phyloP scores from a whole-genome alignment of 2,113 vertebrate species.

The Perca flavescens region DNA sequence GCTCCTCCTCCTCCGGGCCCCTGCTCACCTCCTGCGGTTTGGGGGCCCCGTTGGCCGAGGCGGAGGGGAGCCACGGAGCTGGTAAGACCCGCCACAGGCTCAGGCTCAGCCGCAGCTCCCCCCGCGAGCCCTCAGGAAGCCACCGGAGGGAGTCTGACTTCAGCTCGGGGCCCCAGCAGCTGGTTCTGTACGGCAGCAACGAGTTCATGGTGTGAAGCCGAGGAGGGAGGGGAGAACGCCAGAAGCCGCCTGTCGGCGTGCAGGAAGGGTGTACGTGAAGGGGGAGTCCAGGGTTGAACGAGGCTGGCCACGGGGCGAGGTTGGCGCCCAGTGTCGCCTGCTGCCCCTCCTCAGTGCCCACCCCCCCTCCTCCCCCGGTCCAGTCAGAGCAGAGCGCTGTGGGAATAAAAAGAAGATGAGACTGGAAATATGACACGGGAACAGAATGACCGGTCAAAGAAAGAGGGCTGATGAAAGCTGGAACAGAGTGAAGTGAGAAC shows the following conservation, averaged over 20 bases:
- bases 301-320: slow-evolving; percentile 49
- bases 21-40: slow-evolving; percentile 85
- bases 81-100: slow-evolving; percentile 86
- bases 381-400: slow-evolving; percentile 14
- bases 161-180: slow-evolving; percentile 82
- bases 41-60: slow-evolving; percentile 63
- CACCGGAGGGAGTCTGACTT: slow-evolving; percentile 87
- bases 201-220: slow-evolving; percentile 95
- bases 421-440: not conserved
- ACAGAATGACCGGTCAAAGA: slow-evolving; percentile 6
- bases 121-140: slow-evolving; percentile 86
- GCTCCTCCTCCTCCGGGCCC: slow-evolving; percentile 89
- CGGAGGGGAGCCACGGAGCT: slow-evolving; percentile 59
- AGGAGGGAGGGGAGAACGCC: not conserved
- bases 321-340: not conserved
- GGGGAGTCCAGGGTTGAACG: slow-evolving; percentile 19
- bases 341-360: slow-evolving; percentile 43
- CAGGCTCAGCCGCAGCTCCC: slow-evolving; percentile 90
- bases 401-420: not conserved
- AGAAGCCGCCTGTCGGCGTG: not conserved
- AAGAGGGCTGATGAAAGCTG: slow-evolving; percentile 17
- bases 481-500: slow-evolving; percentile 18
- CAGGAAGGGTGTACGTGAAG: slow-evolving; percentile 16
- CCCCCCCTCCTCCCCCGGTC: slow-evolving; percentile 29
- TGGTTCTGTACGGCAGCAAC: slow-evolving; percentile 92